A percentile compares a stretch with the other conserved stretches of the same genome.
These are phyloP conservation scores for Lepidurus couesii DNA, from an alignment of 1,140 invertebrate species.

Conservation along the genomic window DNA sequence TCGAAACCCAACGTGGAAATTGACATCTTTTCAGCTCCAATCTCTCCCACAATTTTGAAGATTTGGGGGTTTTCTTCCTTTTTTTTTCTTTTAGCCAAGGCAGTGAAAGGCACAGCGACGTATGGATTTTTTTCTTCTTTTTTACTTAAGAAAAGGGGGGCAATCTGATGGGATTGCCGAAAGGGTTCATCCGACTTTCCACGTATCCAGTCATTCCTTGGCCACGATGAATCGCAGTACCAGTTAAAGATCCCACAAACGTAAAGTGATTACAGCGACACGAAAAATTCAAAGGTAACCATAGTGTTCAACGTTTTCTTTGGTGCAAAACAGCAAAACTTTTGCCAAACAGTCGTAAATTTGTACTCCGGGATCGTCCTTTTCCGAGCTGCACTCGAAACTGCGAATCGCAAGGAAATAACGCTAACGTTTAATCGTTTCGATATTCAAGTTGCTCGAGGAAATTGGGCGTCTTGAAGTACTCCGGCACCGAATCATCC, in stretches of 20 bases:
- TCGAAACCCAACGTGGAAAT: background rate
- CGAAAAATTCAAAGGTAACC: conserved; percentile 7
- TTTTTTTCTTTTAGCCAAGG: background rate
- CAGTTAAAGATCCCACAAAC: background rate
- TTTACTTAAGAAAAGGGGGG: background rate
- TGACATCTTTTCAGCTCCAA: background rate
- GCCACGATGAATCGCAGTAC: background rate
- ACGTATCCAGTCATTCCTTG: background rate
- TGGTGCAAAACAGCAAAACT: conserved; percentile 19
- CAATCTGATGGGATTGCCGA: background rate
- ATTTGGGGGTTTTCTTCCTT: background rate
- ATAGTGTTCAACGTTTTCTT: background rate
- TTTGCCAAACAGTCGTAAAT: background rate
- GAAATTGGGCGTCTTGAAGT: conserved; percentile 99
- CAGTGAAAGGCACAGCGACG: conserved; percentile 20
- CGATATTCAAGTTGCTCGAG: conserved; percentile 90
- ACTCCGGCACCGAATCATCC: conserved; percentile 97
- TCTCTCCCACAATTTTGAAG: background rate
- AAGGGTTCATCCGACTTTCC: background rate
- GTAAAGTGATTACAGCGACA: background rate
- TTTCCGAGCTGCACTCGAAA: background rate
- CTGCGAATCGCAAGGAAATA: background rate
- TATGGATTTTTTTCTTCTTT: background rate
- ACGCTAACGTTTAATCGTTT: conserved; percentile 40
- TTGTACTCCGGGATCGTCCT: background rate